Evolutionary conservation across 2,797 vertebrate species (phyloP).

Genomic region (Crenichthys baileyi): DNA sequence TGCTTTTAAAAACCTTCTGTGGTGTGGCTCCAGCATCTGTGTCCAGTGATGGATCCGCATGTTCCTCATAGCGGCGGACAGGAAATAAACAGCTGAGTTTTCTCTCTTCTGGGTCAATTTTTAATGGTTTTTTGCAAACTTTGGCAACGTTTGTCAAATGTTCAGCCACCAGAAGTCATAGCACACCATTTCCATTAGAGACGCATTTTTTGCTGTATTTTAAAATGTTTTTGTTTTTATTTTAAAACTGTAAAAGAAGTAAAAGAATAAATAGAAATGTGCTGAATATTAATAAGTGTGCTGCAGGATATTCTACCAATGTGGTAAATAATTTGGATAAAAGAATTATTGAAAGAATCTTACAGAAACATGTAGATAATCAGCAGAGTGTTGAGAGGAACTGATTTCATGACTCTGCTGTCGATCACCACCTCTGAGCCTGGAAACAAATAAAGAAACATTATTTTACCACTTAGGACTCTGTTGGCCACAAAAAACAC

Average conservation of each 20-base stretch:
- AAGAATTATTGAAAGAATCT: conserved; percentile 66
- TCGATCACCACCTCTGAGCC: conserved; percentile 72
- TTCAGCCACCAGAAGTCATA: not conserved
- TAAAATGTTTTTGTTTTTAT: too few relatives aligned
- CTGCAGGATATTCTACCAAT: not conserved
- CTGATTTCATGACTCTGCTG: conserved; percentile 74
- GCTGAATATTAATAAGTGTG: not conserved
- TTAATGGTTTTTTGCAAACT: too few relatives aligned
- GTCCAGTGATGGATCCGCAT: too few relatives aligned
- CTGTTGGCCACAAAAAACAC: not conserved
- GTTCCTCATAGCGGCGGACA: too few relatives aligned
- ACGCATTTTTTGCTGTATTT: not conserved
- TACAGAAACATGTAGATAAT: conserved; percentile 89
- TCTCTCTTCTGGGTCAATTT: too few relatives aligned
- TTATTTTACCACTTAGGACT: not conserved
- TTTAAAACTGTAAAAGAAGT: not conserved
- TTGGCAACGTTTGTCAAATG: not conserved
- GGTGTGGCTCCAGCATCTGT: too few relatives aligned
- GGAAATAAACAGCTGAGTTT: not conserved
- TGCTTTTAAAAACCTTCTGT: too few relatives aligned
- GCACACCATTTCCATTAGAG: not conserved
- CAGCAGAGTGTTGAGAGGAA: conserved; percentile 86
- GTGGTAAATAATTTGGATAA: not conserved
- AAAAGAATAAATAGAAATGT: not conserved
- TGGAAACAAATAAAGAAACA: conserved; percentile 43